Evolutionary conservation across 2,113 vertebrate species (phyloP).

Genomic region (Uropsilus gracilis): DNA sequence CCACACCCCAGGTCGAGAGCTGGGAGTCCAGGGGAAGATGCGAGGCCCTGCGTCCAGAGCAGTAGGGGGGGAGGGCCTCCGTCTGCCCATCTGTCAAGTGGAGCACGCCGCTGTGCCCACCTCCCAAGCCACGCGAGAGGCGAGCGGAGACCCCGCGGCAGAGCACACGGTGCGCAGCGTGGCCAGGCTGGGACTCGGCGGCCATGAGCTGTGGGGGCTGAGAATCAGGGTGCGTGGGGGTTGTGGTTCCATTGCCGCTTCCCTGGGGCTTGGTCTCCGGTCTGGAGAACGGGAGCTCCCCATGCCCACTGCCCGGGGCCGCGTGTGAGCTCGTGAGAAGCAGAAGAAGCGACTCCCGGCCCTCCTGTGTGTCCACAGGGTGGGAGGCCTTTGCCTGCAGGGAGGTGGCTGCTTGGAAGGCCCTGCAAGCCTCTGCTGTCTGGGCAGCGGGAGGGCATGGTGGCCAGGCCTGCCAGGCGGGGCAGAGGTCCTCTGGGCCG

Average conservation of each 20-base stretch:
- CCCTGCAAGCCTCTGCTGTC: not conserved
- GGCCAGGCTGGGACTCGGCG: too few relatives aligned
- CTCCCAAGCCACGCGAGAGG: not conserved
- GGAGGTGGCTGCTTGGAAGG: not conserved
- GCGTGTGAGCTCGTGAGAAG: not conserved
- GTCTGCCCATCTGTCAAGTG: not conserved
- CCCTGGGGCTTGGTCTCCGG: not conserved
- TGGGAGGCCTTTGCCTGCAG: not conserved
- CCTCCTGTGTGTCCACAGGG: rapidly evolving
- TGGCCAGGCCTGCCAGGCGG: not conserved
- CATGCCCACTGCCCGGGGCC: not conserved
- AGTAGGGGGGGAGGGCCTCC: not conserved
- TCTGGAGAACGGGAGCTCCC: too few relatives aligned
- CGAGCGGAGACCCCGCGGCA: not conserved
- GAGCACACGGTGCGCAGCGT: too few relatives aligned
- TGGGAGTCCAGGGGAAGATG: not conserved
- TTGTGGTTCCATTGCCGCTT: too few relatives aligned
- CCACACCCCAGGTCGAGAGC: not conserved
- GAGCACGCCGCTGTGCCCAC: too few relatives aligned
- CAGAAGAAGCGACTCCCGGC: rapidly evolving
- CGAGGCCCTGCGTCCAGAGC: not conserved
- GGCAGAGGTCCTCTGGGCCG: not conserved
- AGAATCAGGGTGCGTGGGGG: too few relatives aligned
- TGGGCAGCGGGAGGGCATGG: not conserved
- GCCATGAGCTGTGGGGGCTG: not conserved